A percentile compares a stretch with the other conserved stretches of the same genome.
Conservation (phyloP, 2,888 invertebrate species). For the Itoplectis maculator region DNA sequence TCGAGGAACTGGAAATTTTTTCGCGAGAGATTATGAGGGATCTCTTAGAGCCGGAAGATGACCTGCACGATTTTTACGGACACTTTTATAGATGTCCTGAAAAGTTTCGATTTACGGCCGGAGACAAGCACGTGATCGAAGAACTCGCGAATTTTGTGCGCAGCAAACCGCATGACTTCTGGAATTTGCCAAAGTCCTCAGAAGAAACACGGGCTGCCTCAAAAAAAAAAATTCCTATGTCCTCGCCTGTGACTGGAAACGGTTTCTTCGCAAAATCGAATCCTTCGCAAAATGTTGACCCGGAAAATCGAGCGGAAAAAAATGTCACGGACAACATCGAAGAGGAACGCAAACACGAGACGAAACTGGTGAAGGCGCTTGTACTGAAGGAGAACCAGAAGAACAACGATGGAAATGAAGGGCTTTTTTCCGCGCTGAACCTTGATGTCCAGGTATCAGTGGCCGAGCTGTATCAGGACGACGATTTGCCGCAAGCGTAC, state of each 20-base stretch:
- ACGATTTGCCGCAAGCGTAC: conserved; percentile 46
- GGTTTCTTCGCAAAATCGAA: background rate
- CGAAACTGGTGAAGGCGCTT: conserved; percentile 29
- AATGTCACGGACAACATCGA: conserved; percentile 13
- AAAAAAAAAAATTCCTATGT: background rate
- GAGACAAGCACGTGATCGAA: conserved; percentile 45
- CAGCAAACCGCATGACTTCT: conserved; percentile 19
- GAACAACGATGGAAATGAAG: conserved; percentile 11
- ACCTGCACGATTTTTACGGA: conserved; percentile 29
- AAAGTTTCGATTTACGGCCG: conserved; percentile 45
- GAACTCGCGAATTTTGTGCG: conserved; percentile 35
- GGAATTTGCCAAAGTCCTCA: conserved; percentile 6
- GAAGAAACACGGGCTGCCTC: background rate
- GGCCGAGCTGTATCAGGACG: conserved; percentile 39
- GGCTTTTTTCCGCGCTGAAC: conserved; percentile 15
- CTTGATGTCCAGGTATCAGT: conserved; percentile 40
- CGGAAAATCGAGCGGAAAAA: background rate
- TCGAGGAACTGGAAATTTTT: conserved; percentile 52
- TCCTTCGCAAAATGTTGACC: conserved; percentile 1
- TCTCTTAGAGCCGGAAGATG: conserved; percentile 25
- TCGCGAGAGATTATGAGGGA: conserved; percentile 39
- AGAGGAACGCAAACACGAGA: conserved; percentile 37
- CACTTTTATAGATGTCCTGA: conserved; percentile 36
- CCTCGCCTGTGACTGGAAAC: background rate
- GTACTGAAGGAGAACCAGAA: conserved; percentile 19